Conservation (phyloP, 1,140 invertebrate genomes). For the Caerostris extrusa region DNA sequence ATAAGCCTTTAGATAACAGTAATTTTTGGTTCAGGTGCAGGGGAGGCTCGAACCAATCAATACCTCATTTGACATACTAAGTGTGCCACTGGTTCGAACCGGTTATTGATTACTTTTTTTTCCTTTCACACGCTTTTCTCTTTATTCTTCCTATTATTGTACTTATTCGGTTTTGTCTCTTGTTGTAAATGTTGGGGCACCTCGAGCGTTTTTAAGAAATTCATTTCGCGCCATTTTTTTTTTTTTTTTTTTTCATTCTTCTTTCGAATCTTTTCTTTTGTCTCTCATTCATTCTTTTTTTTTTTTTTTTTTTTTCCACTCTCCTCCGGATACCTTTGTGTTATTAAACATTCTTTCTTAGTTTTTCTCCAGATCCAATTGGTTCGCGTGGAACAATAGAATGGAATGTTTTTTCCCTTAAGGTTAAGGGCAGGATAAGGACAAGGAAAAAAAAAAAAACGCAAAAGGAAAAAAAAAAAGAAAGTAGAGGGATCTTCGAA, state of each 20-base stretch:
- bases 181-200: conserved; percentile 22
- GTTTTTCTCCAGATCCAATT: conserved; percentile 55
- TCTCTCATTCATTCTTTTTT: not conserved
- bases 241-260: not conserved
- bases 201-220: conserved; percentile 68
- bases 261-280: not conserved
- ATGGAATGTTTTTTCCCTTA: conserved; percentile 60
- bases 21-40: conserved; percentile 31
- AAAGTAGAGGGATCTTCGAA: not conserved
- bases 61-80: conserved; percentile 68
- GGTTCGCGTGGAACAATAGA: conserved; percentile 55
- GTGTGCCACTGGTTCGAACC: conserved; percentile 38
- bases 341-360: conserved; percentile 68
- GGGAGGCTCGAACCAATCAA: conserved; percentile 26
- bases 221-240: conserved; percentile 47
- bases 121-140: not conserved
- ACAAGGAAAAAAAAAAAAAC: not conserved
- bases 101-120: conserved; percentile 62
- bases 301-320: not conserved
- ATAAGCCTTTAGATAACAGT: conserved; percentile 20
- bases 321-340: conserved; percentile 41
- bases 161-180: conserved; percentile 60
- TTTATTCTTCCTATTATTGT: conserved; percentile 41
- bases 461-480: not conserved
- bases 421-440: not conserved